phyloP scores from a whole-genome alignment of 2,113 vertebrate species.

The Tympanuchus pallidicinctus region DNA sequence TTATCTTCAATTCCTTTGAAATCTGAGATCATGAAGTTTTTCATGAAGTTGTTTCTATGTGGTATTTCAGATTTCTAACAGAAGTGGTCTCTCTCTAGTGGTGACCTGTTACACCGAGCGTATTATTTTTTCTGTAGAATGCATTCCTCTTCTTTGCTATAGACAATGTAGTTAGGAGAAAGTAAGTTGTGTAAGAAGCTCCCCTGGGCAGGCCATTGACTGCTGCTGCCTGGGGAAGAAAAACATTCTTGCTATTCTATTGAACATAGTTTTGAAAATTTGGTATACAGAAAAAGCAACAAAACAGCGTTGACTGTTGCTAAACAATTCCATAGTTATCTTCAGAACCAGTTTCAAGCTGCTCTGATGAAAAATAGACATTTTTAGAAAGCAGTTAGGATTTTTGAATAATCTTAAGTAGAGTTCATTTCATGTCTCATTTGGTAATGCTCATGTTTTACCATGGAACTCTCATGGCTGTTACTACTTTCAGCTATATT shows the following conservation, averaged over 20 bases:
- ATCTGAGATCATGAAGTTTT: neutral
- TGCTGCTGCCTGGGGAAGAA: neutral
- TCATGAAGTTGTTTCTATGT: neutral
- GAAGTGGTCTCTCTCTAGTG: neutral
- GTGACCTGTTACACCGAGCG: neutral
- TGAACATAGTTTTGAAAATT: neutral
- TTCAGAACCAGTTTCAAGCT: neutral
- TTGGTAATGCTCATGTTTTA: neutral
- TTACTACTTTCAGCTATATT: neutral
- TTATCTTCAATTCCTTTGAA: neutral
- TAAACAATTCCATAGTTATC: neutral
- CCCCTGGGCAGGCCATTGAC: rapidly evolving
- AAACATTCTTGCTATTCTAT: neutral
- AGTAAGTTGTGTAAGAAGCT: neutral
- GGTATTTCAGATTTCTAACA: neutral
- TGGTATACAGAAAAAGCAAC: neutral
- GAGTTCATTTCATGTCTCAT: neutral
- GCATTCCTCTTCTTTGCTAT: neutral
- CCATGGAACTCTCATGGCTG: neutral
- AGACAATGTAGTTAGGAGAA: neutral
- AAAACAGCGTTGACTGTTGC: neutral
- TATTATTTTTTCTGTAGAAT: neutral
- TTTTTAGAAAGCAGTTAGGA: neutral
- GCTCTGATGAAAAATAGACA: neutral
- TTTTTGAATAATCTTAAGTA: neutral